These are phyloP conservation scores for Chloropsis cyanopogon DNA, from an alignment of 2,113 vertebrate genomes.

Conservation along the genomic window DNA sequence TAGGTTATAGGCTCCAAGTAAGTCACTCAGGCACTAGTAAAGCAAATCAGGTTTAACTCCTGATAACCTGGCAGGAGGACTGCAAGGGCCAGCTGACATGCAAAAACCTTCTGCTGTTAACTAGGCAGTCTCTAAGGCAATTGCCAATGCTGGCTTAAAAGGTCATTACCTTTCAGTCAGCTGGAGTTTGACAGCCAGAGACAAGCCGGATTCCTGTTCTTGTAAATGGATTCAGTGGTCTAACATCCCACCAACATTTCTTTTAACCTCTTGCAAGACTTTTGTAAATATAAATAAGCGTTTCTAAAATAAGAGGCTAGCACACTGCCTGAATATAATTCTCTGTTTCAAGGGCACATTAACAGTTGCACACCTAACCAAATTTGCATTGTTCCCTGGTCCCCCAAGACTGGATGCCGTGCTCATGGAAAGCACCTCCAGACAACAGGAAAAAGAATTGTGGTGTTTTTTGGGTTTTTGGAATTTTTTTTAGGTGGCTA, in stretches of 20 bases:
- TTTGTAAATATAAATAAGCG: background rate
- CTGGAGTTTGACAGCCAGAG: background rate
- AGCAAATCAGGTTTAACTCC: background rate
- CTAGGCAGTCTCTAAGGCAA: background rate
- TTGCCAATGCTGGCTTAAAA: background rate
- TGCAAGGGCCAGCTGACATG: background rate
- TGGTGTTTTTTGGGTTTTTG: rapidly evolving
- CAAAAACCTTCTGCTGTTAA: background rate
- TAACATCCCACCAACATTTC: background rate
- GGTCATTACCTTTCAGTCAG: background rate
- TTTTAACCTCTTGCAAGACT: background rate
- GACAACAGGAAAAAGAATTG: background rate
- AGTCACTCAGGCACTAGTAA: background rate
- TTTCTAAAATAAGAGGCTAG: background rate
- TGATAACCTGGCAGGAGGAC: background rate
- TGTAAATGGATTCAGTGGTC: background rate
- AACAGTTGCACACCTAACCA: background rate
- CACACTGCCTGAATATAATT: background rate
- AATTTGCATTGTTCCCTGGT: background rate
- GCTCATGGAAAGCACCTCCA: background rate
- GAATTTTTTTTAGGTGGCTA: background rate
- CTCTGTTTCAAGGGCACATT: background rate
- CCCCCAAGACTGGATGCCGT: background rate
- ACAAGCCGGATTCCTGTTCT: background rate
- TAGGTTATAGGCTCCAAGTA: background rate